Conservation (phyloP, 2,888 invertebrate genomes). For the Drosophila meridionalis region DNA sequence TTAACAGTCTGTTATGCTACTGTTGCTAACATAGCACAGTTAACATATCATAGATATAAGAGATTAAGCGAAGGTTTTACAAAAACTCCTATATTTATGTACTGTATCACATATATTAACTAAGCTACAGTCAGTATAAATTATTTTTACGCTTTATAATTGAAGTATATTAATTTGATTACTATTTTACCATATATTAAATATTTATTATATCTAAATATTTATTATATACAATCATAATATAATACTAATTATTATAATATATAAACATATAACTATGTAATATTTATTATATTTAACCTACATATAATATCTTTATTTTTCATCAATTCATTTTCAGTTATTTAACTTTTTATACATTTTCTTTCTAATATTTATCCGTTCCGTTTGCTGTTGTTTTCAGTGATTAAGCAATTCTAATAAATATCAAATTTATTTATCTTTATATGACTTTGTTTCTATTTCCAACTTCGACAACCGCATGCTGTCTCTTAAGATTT, state of each 20-base stretch:
- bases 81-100: background rate
- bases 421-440: background rate
- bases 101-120: background rate
- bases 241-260: no score
- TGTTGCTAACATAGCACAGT: background rate
- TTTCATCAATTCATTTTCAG: no score
- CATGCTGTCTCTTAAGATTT: constrained; percentile 7
- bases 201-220: no score
- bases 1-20: background rate
- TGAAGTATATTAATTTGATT: no score
- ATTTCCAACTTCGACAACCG: constrained; percentile 27
- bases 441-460: constrained; percentile 1
- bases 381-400: background rate
- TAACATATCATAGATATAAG: background rate
- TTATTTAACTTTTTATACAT: background rate
- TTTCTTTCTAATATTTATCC: background rate
- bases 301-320: background rate
- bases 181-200: no score
- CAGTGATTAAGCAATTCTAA: background rate
- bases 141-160: no score
- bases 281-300: no score
- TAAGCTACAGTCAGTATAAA: no score
- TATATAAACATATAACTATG: no score
- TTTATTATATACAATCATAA: no score
- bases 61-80: no score